phyloP scores from a whole-genome alignment of 2,888 invertebrate species.

The Lymantria monacha region DNA sequence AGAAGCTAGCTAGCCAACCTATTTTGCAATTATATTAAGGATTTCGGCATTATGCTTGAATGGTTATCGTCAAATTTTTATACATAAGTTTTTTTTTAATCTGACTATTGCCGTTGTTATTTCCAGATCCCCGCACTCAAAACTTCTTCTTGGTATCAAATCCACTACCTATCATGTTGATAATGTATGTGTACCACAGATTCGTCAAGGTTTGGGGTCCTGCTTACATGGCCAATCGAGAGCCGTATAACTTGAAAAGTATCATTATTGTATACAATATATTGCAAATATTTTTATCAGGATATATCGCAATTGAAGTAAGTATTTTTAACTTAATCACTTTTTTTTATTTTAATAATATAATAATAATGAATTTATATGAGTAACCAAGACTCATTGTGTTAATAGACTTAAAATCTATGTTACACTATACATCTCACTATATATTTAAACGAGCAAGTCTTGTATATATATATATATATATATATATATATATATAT shows the following conservation, averaged over 20 bases:
- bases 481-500: too few relatives aligned
- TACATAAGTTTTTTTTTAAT: too few relatives aligned
- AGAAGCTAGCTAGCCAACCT: too few relatives aligned
- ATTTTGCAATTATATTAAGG: too few relatives aligned
- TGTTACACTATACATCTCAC: too few relatives aligned
- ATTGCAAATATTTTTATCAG: conserved; percentile 80
- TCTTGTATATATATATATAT: too few relatives aligned
- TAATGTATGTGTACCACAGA: conserved; percentile 78
- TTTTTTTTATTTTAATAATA: neutral
- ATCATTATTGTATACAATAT: conserved; percentile 85
- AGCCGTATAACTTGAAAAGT: conserved; percentile 83
- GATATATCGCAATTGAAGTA: conserved; percentile 76
- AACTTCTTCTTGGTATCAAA: conserved; percentile 75
- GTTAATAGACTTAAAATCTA: too few relatives aligned
- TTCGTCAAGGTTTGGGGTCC: conserved; percentile 84
- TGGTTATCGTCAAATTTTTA: too few relatives aligned
- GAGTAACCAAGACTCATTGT: too few relatives aligned
- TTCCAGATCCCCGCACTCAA: conserved; percentile 83
- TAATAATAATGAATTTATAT: too few relatives aligned
- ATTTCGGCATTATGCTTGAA: too few relatives aligned
- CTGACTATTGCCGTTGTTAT: neutral
- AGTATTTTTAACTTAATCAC: conserved; percentile 28
- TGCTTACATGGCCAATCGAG: conserved; percentile 83
- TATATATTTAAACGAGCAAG: too few relatives aligned
- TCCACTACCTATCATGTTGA: conserved; percentile 64